A percentile compares a stretch with the other conserved stretches of the same genome.
These are phyloP conservation scores for Pomacea maculata DNA, from an alignment of 1,140 invertebrate genomes.

Conservation along the genomic window DNA sequence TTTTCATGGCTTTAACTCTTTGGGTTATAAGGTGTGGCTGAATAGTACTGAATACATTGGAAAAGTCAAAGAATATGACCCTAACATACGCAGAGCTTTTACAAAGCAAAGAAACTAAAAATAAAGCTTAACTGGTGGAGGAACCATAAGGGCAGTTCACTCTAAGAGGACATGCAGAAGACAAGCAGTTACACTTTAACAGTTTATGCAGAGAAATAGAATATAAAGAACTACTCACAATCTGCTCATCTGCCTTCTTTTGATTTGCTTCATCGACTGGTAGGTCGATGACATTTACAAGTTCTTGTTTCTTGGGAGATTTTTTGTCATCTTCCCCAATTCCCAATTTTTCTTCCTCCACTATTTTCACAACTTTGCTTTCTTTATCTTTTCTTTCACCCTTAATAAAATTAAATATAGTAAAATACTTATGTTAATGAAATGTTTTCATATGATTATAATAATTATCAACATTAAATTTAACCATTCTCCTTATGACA, in stretches of 20 bases:
- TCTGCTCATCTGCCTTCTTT: conserved; percentile 9
- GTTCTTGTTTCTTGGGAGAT: not conserved
- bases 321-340: not conserved
- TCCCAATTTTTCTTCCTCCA: not conserved
- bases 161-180: no score
- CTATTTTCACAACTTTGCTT: not conserved
- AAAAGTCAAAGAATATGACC: no score
- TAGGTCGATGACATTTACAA: conserved; percentile 10
- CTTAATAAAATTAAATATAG: not conserved
- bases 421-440: not conserved
- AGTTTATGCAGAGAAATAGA: not conserved
- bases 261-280: conserved; percentile 9
- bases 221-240: not conserved
- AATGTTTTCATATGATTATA: not conserved
- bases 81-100: no score
- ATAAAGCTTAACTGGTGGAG: no score
- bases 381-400: not conserved
- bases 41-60: no score
- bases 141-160: no score
- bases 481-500: no score
- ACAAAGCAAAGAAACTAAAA: no score
- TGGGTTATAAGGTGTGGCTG: no score
- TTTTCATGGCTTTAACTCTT: no score
- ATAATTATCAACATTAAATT: conserved; percentile 20
- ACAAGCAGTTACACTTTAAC: not conserved